Evolutionary conservation across 1,140 invertebrate genomes (phyloP), one percentile per base, ranked within the genome.

Genomic region (Ips typographus): DNA sequence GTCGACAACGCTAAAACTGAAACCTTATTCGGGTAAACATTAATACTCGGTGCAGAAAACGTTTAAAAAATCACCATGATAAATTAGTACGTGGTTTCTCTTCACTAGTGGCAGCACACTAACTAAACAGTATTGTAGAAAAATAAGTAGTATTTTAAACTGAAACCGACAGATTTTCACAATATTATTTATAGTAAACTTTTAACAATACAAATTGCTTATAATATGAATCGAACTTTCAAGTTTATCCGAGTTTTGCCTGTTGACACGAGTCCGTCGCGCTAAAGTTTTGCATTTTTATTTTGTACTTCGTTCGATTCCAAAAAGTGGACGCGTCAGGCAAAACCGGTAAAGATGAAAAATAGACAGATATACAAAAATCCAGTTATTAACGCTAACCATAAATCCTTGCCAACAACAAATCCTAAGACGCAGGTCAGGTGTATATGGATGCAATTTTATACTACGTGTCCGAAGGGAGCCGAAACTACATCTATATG

Each of bases 281-380:
- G 22, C 22, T 22, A 22, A 22, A 22, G 22, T 22, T 22, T 22
- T 22, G 22, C 22, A 22, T 22, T 22, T 22, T 22, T 22, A 22
- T 22, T 49, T 49, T 49, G 44, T 49, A 49, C 44, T 49, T 49
- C 22, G 44, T 22, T 49, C 22, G 22, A 49, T 6, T 49, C 44
- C 6, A 49, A 22, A 6, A 49, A 22, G 44, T 6, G 22, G 22
- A 49, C 44, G 44, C 22, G 22, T 49, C 44, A 22, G 44, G 22
- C 7, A 49, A 49, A 49, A 49, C 22, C 44, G 44, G 1, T 49
- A 49, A 49, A 49, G 44, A 49, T 49, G 44, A 22, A 49, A 49
- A 61, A 61, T 43, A 68, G 39, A 68, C 65, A 68, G 40, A 68
- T 61, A 68, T 61, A 68, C 49, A 68, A 55, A 68, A 68, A 68